Conservation (phyloP, 2,888 invertebrate genomes). For the Synergus gifuensis region DNA sequence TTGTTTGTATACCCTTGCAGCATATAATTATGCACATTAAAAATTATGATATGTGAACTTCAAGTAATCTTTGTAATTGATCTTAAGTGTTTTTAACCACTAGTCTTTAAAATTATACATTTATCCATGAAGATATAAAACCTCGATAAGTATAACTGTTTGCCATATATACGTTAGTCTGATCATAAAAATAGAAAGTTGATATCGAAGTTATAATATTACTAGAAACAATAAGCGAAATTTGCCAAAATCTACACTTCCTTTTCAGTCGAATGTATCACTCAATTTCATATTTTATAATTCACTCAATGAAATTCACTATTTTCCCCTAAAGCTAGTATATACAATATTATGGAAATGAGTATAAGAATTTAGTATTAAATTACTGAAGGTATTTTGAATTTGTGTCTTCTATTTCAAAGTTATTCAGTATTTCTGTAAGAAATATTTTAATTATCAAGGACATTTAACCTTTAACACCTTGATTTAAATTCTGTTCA, state of each 20-base stretch:
- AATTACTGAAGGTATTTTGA: neutral
- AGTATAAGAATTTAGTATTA: neutral
- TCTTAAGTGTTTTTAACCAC: neutral
- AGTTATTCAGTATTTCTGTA: neutral
- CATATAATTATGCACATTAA: too few relatives aligned
- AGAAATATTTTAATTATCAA: neutral
- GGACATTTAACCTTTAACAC: neutral
- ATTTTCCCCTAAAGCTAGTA: neutral
- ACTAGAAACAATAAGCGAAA: neutral
- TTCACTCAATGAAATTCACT: neutral
- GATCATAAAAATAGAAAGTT: slow-evolving; percentile 3
- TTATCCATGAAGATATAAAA: neutral
- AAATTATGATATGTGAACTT: neutral
- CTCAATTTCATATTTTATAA: neutral
- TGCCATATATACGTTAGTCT: neutral
- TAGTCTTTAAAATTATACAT: neutral
- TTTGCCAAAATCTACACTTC: neutral
- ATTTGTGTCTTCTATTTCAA: neutral
- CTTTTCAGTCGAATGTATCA: neutral
- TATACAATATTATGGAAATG: too few relatives aligned
- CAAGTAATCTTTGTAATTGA: neutral
- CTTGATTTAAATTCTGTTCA: neutral
- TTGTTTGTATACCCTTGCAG: neutral
- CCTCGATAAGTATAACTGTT: neutral
- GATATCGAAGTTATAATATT: neutral